Evolutionary conservation across 2,113 vertebrate genomes (phyloP).

Genomic region (Xenopus tropicalis): DNA sequence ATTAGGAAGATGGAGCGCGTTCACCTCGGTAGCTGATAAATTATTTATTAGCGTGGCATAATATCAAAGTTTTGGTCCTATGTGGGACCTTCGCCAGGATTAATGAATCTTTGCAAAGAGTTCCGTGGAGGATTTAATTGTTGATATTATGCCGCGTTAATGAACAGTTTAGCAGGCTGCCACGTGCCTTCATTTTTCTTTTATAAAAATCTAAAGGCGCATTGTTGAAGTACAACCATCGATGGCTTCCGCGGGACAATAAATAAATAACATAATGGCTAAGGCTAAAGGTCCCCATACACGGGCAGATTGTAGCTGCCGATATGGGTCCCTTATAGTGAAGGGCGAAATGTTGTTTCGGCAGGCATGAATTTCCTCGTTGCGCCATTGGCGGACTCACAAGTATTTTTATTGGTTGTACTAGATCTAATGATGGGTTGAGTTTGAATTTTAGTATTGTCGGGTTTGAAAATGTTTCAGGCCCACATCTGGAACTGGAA

Average conservation of each 20-base stretch:
- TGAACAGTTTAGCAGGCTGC: background rate
- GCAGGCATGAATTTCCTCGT: too few species aligned
- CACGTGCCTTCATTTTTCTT: background rate
- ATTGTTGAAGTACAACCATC: background rate
- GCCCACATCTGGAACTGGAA: too few species aligned
- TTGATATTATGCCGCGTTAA: background rate
- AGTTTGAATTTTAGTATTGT: too few species aligned
- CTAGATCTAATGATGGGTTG: too few species aligned
- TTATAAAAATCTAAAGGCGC: background rate
- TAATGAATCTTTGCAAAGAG: conserved; percentile 24
- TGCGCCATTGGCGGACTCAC: too few species aligned
- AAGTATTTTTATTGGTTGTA: too few species aligned
- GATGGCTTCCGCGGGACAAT: background rate
- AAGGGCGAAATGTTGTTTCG: too few species aligned
- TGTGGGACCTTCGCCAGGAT: conserved; percentile 10
- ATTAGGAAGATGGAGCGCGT: conserved; percentile 15
- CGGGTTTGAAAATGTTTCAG: too few species aligned
- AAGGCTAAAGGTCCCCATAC: too few species aligned
- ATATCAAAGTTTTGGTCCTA: conserved; percentile 31
- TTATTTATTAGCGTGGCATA: conserved; percentile 23
- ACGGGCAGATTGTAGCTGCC: too few species aligned
- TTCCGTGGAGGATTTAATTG: background rate
- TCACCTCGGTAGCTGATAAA: conserved; percentile 5
- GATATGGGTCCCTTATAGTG: too few species aligned
- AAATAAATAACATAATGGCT: too few species aligned